phyloP scores from a whole-genome alignment of 2,797 vertebrate species.

The Microchirus variegatus region DNA sequence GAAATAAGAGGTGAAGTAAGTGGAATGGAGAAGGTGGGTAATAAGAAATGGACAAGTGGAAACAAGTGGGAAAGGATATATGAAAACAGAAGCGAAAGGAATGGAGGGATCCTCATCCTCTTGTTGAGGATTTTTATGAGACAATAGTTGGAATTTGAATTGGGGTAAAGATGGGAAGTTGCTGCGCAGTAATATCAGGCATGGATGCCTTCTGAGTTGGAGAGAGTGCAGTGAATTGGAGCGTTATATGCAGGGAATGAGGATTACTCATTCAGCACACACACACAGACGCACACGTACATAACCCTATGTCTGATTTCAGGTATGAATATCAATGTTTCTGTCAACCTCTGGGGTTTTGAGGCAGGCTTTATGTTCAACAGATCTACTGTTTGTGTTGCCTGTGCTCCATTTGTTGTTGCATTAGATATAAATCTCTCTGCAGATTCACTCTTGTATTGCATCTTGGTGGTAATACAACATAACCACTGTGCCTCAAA shows the following conservation, averaged over 20 bases:
- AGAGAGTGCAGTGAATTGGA: constrained; percentile 34
- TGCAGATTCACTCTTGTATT: constrained; percentile 40
- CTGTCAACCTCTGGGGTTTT: constrained; percentile 28
- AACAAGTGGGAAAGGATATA: too few relatives aligned
- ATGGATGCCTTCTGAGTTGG: constrained; percentile 48
- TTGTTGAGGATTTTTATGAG: too few relatives aligned
- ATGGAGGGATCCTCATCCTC: too few relatives aligned
- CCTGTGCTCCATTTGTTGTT: constrained; percentile 48
- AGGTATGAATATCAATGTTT: constrained; percentile 55
- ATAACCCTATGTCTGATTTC: constrained; percentile 12
- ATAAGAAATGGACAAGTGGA: too few relatives aligned
- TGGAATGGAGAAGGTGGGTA: neutral
- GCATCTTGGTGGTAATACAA: constrained; percentile 28
- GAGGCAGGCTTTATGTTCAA: constrained; percentile 33
- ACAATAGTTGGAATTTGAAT: neutral
- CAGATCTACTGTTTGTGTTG: constrained; percentile 48
- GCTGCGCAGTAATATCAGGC: constrained; percentile 52
- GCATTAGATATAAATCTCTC: constrained; percentile 47
- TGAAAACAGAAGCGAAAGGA: too few relatives aligned
- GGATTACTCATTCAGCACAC: constrained; percentile 31
- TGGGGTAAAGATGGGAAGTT: constrained; percentile 8
- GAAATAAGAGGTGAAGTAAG: neutral
- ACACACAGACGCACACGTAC: constrained; percentile 13
- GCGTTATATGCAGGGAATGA: constrained; percentile 27
- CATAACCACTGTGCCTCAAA: constrained; percentile 8